A percentile compares a stretch with the other conserved stretches of the same genome.
These are phyloP conservation scores for Argentina silus DNA, from an alignment of 2,797 vertebrate species.

Conservation along the genomic window DNA sequence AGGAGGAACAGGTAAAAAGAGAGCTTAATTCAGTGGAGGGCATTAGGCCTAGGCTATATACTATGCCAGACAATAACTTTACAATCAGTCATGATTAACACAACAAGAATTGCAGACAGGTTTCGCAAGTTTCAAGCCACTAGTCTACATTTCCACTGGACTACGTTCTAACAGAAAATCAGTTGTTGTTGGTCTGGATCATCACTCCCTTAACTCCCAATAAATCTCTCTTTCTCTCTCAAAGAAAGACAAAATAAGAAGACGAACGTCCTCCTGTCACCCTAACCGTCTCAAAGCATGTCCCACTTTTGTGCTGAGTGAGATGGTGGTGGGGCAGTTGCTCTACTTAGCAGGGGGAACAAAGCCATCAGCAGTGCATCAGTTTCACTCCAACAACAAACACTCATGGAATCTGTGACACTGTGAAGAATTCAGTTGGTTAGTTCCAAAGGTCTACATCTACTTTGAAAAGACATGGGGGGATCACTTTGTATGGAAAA, in stretches of 20 bases:
- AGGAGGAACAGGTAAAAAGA: neutral
- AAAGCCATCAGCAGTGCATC: constrained; percentile 39
- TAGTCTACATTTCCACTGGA: too few relatives aligned
- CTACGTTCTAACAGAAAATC: neutral
- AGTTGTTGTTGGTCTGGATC: neutral
- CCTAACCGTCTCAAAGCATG: neutral
- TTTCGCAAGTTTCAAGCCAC: too few relatives aligned
- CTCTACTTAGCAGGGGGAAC: constrained; percentile 43
- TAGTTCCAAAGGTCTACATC: neutral
- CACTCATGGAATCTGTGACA: constrained; percentile 28
- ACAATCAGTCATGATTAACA: too few relatives aligned
- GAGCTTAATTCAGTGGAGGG: neutral
- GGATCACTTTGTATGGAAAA: constrained; percentile 6
- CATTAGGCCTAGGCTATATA: neutral
- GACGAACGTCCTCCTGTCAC: neutral
- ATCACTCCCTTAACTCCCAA: neutral
- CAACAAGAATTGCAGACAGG: too few relatives aligned
- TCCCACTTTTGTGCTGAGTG: constrained; percentile 50
- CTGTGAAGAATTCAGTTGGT: neutral
- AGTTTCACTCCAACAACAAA: constrained; percentile 40
- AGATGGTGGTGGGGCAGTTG: constrained; percentile 12
- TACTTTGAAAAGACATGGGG: neutral
- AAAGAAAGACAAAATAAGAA: neutral
- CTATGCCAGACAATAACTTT: too few relatives aligned
- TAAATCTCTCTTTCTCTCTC: neutral